Evolutionary conservation across 30 jellyfish, hydroid and myxozoan genomes (phyloP).

Genomic region (Hydractinia echinata): DNA sequence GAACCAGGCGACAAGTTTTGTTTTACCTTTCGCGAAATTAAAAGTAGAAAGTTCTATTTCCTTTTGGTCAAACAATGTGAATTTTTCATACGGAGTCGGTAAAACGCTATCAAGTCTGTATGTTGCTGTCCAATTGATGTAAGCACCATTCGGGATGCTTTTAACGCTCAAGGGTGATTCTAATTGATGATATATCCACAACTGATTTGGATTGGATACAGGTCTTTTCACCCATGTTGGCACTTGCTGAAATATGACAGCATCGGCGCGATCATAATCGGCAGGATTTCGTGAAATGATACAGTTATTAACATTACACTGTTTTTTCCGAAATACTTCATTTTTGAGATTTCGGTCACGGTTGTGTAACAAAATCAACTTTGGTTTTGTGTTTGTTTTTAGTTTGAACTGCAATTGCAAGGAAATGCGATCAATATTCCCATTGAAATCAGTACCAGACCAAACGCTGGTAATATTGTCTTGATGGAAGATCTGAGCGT

Average conservation of each 20-base stretch:
- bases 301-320: constrained; percentile 10
- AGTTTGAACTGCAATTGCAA: neutral
- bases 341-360: neutral
- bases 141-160: neutral
- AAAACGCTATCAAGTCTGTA: constrained; percentile 15
- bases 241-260: neutral
- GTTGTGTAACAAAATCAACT: neutral
- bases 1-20: constrained; percentile 5
- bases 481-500: too few species aligned
- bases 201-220: constrained; percentile 7
- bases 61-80: neutral
- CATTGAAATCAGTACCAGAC: too few species aligned
- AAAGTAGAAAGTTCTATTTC: neutral
- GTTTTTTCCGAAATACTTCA: neutral
- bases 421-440: neutral
- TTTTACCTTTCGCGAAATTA: neutral
- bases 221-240: constrained; percentile 20
- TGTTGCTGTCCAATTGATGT: constrained; percentile 21
- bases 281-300: constrained; percentile 1
- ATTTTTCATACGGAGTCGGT: constrained; percentile 12
- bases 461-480: too few species aligned
- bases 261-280: constrained; percentile 21
- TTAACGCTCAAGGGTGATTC: constrained; percentile 5
- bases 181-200: constrained; percentile 10
- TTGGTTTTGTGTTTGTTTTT: neutral